phyloP scores from a whole-genome alignment of 2,888 invertebrate genomes.

The Oligia latruncula region DNA sequence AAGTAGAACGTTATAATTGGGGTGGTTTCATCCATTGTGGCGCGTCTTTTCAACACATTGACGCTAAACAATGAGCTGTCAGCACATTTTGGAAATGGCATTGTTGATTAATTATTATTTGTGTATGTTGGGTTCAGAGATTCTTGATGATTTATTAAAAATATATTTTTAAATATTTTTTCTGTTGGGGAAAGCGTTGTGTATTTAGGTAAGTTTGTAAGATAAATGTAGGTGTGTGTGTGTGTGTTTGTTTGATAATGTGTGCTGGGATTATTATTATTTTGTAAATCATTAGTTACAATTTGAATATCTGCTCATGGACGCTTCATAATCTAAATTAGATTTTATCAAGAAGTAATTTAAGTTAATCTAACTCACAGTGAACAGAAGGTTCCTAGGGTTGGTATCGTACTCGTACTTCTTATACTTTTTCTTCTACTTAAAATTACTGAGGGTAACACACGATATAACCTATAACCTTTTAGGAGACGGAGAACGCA shows the following conservation, averaged over 20 bases:
- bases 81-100: conserved; percentile 53
- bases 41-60: conserved; percentile 61
- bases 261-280: background rate
- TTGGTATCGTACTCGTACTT: background rate
- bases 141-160: conserved; percentile 19
- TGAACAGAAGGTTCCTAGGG: background rate
- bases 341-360: background rate
- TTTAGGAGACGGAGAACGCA: too few relatives aligned
- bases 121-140: conserved; percentile 23
- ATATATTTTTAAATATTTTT: background rate
- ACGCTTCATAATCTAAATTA: background rate
- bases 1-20: conserved; percentile 66
- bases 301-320: background rate
- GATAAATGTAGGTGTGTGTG: too few relatives aligned
- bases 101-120: conserved; percentile 60
- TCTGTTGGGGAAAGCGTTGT: too few relatives aligned
- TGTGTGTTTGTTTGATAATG: too few relatives aligned
- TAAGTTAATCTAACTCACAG: background rate
- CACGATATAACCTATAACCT: background rate
- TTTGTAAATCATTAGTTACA: background rate
- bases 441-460: background rate
- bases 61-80: conserved; percentile 58
- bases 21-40: conserved; percentile 57
- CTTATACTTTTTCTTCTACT: background rate
- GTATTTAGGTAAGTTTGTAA: too few relatives aligned